A percentile compares a stretch with the other conserved stretches of the same genome.
phyloP scores from a whole-genome alignment of 2,113 vertebrate genomes.

The Larimichthys crocea region DNA sequence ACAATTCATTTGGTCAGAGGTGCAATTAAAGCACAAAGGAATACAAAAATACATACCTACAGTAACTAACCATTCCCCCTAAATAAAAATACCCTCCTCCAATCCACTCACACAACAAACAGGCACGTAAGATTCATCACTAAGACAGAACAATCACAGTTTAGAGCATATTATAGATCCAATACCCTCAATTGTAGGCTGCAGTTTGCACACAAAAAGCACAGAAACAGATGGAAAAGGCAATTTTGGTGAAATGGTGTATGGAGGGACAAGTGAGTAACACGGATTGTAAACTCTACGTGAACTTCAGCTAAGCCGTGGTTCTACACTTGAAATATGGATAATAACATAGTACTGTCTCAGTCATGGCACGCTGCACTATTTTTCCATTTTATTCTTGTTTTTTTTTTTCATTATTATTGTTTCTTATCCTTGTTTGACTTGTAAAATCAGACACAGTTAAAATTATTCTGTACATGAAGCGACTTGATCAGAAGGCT shows the following conservation, averaged over 20 bases:
- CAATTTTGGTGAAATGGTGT: not conserved
- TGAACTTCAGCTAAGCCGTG: not conserved
- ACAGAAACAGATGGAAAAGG: conserved; percentile 1
- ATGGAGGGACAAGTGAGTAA: not conserved
- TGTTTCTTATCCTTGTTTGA: not conserved
- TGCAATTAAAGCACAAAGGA: not conserved
- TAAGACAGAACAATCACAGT: not conserved
- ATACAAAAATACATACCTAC: not conserved
- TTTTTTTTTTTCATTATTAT: not conserved
- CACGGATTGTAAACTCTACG: not conserved
- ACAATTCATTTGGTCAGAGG: not conserved
- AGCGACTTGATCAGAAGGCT: not conserved
- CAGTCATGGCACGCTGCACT: not conserved
- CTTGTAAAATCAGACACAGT: not conserved
- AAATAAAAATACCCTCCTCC: not conserved
- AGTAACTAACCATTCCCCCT: not conserved
- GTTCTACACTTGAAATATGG: not conserved
- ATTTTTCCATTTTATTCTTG: not conserved
- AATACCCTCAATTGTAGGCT: not conserved
- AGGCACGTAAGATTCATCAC: not conserved
- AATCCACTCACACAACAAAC: not conserved
- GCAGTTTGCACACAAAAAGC: conserved; percentile 1
- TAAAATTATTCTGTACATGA: too few species aligned
- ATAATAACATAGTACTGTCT: not conserved
- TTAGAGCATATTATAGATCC: not conserved